Base-by-base conservation (phyloP, 2,888 invertebrate species). In the Kuschelorhynchus macadamiae region DNA sequence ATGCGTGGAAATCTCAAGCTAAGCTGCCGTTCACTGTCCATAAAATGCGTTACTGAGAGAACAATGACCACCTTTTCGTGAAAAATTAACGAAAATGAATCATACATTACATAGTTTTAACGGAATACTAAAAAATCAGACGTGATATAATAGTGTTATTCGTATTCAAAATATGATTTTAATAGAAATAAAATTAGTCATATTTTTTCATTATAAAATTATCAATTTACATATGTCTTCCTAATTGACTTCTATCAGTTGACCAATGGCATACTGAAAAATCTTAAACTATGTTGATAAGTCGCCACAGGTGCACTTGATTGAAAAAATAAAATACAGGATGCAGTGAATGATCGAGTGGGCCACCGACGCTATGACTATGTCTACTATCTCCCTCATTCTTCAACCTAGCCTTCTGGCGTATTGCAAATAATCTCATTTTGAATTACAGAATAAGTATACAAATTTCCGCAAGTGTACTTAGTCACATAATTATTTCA, bases 211-310 rank as follows among this genome's bases (percentile, higher is more conserved):
- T 36, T 7, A 36, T 36, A 36, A 36, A 36, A 36, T 36, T 36
- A 36, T 11, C 3, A 11, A 11, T 3, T 36, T 36, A 3, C 11
- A 12, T 36, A 36, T 36, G 36, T 12, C 57, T 57, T 57, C 14
- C 47, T 57, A 57, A 44, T 57, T 57, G 12, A 57, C 57, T 46
- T 57, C 44, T 57, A 30, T 25, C 57, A 57, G 21, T 57, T 57
- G 47, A 41, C 42, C 21, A 44, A 44, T 46, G 21, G 21, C 42
- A 11, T 42, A 42, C 41, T 56, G 56, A 42, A 56, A 32, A 8
- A 56, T 16, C 30, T 17, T 39, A 42, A 56, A 18, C 21, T 56
- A 44, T 44, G 56, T 56, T 56, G 42, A 41, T 30, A 56, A 56
- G 18, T 56, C 56, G 44, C 42, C 18, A 44, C 25, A 56, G 56